phyloP scores from a whole-genome alignment of 2,888 invertebrate genomes.

The Cremastinae sp. region DNA sequence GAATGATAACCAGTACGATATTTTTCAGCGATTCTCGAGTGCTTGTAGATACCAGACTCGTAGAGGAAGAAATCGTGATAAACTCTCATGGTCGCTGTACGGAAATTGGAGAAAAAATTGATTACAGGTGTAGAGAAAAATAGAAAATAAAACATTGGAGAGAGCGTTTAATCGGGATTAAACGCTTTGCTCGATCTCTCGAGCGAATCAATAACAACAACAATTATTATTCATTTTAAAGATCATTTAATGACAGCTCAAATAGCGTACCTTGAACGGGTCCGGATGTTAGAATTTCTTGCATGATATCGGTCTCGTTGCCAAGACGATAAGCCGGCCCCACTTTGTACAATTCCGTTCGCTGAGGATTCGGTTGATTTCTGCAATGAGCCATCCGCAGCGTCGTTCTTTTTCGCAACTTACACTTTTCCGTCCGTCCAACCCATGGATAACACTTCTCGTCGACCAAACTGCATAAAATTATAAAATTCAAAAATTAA shows the following conservation, averaged over 20 bases:
- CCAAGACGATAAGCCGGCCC: constrained; percentile 89
- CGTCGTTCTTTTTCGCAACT: constrained; percentile 82
- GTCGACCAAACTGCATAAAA: constrained; percentile 87
- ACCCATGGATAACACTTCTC: constrained; percentile 93
- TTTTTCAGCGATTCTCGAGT: constrained; percentile 82
- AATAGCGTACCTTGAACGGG: constrained; percentile 90
- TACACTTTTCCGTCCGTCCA: constrained; percentile 85
- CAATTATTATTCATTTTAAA: background rate
- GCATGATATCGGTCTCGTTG: constrained; percentile 93
- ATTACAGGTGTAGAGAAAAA: constrained; percentile 17
- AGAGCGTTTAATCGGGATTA: constrained; percentile 31
- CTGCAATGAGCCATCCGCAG: constrained; percentile 83
- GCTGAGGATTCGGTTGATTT: constrained; percentile 80
- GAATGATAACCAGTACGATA: constrained; percentile 90
- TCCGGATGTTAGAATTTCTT: constrained; percentile 93
- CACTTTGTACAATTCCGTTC: constrained; percentile 86
- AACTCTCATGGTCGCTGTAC: constrained; percentile 92
- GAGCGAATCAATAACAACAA: background rate
- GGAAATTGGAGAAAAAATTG: constrained; percentile 34
- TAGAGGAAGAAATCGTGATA: constrained; percentile 97
- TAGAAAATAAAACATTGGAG: constrained; percentile 17
- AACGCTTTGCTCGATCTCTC: background rate
- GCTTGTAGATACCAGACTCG: constrained; percentile 90
- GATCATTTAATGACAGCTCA: constrained; percentile 3
- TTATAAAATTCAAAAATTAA: constrained; percentile 13